Percentiles rank a stretch among this genome's conserved stretches.
phyloP scores from a whole-genome alignment of 2,797 vertebrate species.

The Crocodylus rhombifer region DNA sequence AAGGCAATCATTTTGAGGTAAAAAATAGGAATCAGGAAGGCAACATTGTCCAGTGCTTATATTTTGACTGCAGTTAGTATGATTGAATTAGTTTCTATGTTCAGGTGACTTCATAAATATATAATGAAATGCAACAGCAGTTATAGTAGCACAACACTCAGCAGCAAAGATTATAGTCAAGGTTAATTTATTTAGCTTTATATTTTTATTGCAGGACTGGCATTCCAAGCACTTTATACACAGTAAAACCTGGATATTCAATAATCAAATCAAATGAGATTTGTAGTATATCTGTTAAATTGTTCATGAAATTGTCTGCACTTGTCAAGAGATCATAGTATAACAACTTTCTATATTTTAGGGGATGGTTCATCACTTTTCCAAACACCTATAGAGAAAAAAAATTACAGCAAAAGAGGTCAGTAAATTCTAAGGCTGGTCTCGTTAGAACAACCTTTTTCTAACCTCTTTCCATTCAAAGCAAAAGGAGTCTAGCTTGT shows the following conservation, averaged over 20 bases:
- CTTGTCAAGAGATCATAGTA: not conserved
- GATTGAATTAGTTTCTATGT: not conserved
- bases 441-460: not conserved
- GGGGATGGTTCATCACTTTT: not conserved
- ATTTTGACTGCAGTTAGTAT: not conserved
- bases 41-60: not conserved
- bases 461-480: not conserved
- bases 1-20: not conserved
- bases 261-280: not conserved
- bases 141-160: not conserved
- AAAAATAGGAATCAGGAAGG: not conserved
- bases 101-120: not conserved
- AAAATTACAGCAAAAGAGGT: not conserved
- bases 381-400: not conserved
- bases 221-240: no score
- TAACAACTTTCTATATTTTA: not conserved
- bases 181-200: not conserved
- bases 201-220: not conserved
- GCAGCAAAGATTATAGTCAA: not conserved
- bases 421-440: not conserved
- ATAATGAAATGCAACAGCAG: not conserved
- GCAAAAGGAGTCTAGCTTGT: not conserved
- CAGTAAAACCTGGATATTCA: not conserved
- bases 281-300: not conserved
- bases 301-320: not conserved